Evolutionary conservation across 2,113 vertebrate species (phyloP).

Genomic region (human (Homo sapiens)): DNA sequence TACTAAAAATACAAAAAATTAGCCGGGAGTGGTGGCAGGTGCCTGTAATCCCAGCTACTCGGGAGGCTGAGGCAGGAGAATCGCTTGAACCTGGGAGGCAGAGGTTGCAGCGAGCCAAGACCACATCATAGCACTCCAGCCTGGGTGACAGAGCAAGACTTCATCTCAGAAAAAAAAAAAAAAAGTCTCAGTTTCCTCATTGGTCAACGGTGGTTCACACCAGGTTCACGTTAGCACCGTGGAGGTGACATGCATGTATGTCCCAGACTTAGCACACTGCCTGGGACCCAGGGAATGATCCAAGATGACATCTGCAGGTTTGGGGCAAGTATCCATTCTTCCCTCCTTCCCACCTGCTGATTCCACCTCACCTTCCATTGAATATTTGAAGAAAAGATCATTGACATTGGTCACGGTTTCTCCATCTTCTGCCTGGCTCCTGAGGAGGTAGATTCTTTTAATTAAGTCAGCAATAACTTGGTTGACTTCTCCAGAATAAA

Average conservation of each 20-base stretch:
- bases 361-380: conserved; percentile 92
- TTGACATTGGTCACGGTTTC: conserved; percentile 91
- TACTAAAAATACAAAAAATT: too few relatives aligned
- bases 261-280: neutral
- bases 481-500: conserved; percentile 91
- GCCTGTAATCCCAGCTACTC: too few relatives aligned
- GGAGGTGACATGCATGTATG: fast-evolving
- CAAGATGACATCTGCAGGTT: neutral
- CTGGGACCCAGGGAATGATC: neutral
- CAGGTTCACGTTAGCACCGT: neutral
- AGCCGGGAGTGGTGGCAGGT: too few relatives aligned
- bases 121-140: too few relatives aligned
- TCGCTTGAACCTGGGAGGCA: too few relatives aligned
- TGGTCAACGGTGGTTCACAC: neutral
- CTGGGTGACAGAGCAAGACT: too few relatives aligned
- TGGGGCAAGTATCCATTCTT: neutral
- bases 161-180: too few relatives aligned
- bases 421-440: conserved; percentile 84
- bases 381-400: conserved; percentile 95
- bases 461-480: conserved; percentile 91
- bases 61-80: too few relatives aligned
- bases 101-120: too few relatives aligned
- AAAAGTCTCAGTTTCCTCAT: neutral
- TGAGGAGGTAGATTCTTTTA: conserved; percentile 86
- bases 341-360: too few relatives aligned